These are phyloP conservation scores for Dendronephthya gigantea DNA, from an alignment of 64 coral and sea anemone species.

Conservation along the genomic window DNA sequence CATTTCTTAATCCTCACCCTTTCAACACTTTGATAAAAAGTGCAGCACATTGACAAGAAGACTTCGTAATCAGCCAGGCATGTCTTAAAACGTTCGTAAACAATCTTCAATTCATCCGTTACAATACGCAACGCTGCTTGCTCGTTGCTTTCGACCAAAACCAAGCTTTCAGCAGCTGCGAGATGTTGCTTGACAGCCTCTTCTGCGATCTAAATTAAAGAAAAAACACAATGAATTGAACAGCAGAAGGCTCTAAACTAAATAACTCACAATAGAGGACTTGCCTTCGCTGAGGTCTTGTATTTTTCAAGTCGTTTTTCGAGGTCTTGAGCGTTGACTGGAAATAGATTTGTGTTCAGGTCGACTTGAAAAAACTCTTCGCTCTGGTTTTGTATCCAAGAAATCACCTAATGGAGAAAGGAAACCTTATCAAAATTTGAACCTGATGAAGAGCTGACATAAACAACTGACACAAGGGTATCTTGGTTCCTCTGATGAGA, in stretches of 20 bases:
- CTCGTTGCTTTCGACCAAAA: slow-evolving; percentile 58
- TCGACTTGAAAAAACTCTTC: slow-evolving; percentile 91
- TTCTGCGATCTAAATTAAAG: slow-evolving; percentile 52
- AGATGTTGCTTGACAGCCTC: slow-evolving; percentile 82
- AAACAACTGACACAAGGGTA: no score
- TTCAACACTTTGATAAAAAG: slow-evolving; percentile 91
- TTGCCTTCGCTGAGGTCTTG: slow-evolving; percentile 56
- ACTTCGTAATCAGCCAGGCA: slow-evolving; percentile 87
- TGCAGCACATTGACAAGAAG: slow-evolving; percentile 84
- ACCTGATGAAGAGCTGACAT: no score
- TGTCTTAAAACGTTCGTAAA: slow-evolving; percentile 91
- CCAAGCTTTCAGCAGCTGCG: slow-evolving; percentile 60
- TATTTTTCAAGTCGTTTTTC: slow-evolving; percentile 62
- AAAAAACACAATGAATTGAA: no score
- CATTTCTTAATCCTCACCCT: slow-evolving; percentile 46
- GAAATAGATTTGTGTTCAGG: slow-evolving; percentile 73
- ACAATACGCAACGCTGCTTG: slow-evolving; percentile 77
- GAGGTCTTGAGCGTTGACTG: slow-evolving; percentile 59
- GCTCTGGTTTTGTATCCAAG: slow-evolving; percentile 91
- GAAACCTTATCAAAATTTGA: no score
- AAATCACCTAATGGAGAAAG: slow-evolving; percentile 49
- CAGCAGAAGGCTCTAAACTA: no score
- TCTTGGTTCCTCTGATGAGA: no score
- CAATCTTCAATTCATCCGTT: slow-evolving; percentile 93
- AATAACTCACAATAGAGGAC: no score